phyloP scores from a whole-genome alignment of 2,113 vertebrate genomes.

The Glareola pratincola region DNA sequence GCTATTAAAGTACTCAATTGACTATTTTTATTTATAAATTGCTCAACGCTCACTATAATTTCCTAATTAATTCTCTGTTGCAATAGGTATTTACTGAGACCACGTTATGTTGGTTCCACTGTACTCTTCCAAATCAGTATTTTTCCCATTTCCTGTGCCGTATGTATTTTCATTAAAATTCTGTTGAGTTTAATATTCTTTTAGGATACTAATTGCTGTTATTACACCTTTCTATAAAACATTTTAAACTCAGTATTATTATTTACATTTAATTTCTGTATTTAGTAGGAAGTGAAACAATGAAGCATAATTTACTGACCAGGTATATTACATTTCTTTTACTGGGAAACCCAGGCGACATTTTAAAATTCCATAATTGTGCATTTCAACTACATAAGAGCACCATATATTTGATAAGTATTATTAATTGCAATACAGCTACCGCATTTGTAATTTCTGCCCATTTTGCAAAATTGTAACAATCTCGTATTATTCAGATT shows the following conservation, averaged over 20 bases:
- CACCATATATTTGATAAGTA: not conserved
- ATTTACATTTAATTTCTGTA: not conserved
- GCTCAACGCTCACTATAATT: not conserved
- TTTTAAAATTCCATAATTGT: not conserved
- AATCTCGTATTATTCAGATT: not conserved
- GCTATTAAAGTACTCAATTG: not conserved
- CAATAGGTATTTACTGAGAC: not conserved
- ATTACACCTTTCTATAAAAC: not conserved
- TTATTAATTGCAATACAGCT: not conserved
- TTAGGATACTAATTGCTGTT: not conserved
- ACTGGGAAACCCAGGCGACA: not conserved
- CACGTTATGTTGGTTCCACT: not conserved
- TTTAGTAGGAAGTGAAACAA: not conserved
- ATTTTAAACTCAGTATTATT: not conserved
- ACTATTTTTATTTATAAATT: not conserved
- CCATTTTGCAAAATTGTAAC: not conserved
- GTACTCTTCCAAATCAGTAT: not conserved
- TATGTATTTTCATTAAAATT: not conserved
- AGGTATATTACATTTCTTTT: not conserved
- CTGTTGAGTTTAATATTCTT: not conserved
- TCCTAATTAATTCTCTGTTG: not conserved
- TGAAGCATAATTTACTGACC: not conserved
- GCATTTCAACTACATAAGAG: not conserved
- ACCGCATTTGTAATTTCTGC: not conserved
- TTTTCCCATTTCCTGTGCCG: not conserved